These are phyloP conservation scores for Silurus asotus DNA, from an alignment of 2,113 vertebrate species.

Conservation along the genomic window DNA sequence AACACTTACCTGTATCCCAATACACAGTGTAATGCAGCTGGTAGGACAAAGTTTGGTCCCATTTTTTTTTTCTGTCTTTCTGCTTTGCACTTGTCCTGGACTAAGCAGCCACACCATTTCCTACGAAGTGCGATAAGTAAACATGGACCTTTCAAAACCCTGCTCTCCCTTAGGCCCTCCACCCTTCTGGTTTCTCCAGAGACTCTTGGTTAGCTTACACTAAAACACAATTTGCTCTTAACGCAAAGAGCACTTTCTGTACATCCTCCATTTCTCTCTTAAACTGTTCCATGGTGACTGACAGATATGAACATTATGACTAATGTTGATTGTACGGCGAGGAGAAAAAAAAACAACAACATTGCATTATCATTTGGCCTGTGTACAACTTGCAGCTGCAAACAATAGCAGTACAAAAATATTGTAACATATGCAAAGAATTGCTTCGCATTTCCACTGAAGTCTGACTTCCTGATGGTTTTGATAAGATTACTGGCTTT, in stretches of 20 bases:
- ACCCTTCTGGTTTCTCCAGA: constrained; percentile 64
- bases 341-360: constrained; percentile 21
- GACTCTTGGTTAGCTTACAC: constrained; percentile 71
- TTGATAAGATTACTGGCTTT: constrained; percentile 75
- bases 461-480: constrained; percentile 75
- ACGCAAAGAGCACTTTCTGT: constrained; percentile 60
- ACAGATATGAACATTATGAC: not conserved
- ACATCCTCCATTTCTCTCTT: constrained; percentile 18
- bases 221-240: constrained; percentile 71
- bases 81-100: constrained; percentile 53
- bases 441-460: constrained; percentile 66
- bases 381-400: constrained; percentile 52
- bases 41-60: not conserved
- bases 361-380: constrained; percentile 19
- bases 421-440: constrained; percentile 65
- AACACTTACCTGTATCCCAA: constrained; percentile 37
- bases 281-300: constrained; percentile 20
- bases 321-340: constrained; percentile 35
- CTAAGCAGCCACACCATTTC: constrained; percentile 68
- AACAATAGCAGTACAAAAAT: constrained; percentile 63
- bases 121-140: constrained; percentile 73
- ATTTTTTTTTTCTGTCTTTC: not conserved
- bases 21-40: not conserved
- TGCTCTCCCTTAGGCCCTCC: constrained; percentile 67
- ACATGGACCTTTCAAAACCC: constrained; percentile 60